Evolutionary conservation across 2,113 vertebrate genomes (phyloP), one percentile per base, ranked within the genome.

Genomic region (Elachura formosa): DNA sequence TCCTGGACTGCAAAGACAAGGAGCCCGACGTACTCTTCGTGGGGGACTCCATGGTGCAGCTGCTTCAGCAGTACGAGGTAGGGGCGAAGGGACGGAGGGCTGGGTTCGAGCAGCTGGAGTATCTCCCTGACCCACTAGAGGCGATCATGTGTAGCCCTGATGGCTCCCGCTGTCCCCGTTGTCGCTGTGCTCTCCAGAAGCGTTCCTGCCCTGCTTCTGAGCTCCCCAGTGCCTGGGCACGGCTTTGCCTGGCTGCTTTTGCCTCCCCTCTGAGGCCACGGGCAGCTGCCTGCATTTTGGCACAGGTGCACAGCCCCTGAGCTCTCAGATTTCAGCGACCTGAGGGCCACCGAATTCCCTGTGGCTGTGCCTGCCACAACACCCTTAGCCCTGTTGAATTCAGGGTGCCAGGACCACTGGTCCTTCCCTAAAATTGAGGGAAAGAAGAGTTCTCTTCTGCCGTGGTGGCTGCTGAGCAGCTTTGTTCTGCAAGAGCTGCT

Each of bases 11-110:
- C 96, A 98, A 98, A 54, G 98, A 98, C 96, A 98, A 98, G 94
- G 98, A 98, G 63, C 98, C 98, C 0, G 98, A 98, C 4, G 98
- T 99, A 75, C 98, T 99, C 59, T 99, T 99, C 91, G 98, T 99
- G 40, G 99, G 99, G 4, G 99, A 99, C 96, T 99, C 98, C 87
- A 99, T 99, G 99, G 98, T 99, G 62, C 99, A 99, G 93, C 92
- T 99, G 71, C 98, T 99, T 92, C 99, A 99, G 96, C 99, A 99
- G 58, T 98, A 98, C 6, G 99, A 99, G 98, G 99, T 99, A 95
- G 84, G 68, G 41, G 1, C 25, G 41, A 2, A 6, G 18, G 1
- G 11, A 6, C 29, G 49, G 17, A 34, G 34, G 4, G 51, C 7
- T 7, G 82, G 62, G 1, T 14, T 14, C 1, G 2, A n/a, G 36